Evolutionary conservation across 2,888 invertebrate species (phyloP).

Genomic region (Stomorhina lunata): DNA sequence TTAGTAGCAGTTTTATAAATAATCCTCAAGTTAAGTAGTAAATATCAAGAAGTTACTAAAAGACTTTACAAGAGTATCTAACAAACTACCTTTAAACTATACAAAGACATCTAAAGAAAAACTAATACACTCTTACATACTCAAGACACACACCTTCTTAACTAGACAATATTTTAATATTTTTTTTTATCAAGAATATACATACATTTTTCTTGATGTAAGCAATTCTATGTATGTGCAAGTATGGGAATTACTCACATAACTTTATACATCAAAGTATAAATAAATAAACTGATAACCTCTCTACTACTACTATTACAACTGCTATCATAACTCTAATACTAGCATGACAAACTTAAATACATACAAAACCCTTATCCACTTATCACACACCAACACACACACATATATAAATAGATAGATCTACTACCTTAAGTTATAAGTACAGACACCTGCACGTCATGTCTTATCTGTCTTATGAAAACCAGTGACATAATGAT

Average conservation of each 20-base stretch:
- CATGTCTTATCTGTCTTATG: constrained; percentile 39
- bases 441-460: constrained; percentile 21
- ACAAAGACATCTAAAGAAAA: not conserved
- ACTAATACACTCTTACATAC: not conserved
- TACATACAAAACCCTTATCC: not conserved
- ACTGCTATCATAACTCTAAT: not conserved
- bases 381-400: not conserved
- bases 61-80: constrained; percentile 17
- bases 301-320: not conserved
- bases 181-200: constrained; percentile 21
- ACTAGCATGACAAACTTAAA: not conserved
- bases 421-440: not conserved
- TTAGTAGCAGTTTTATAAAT: constrained; percentile 48
- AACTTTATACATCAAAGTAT: not conserved
- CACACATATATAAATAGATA: not conserved
- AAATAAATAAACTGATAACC: constrained; percentile 52
- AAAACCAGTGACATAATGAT: constrained; percentile 60
- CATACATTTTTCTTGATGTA: not conserved
- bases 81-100: not conserved
- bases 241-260: no score
- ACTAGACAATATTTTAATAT: not conserved
- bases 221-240: not conserved
- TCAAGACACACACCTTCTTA: not conserved
- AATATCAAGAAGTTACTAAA: constrained; percentile 60
- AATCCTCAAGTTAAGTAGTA: constrained; percentile 61